Percentiles rank a stretch among this genome's conserved stretches.
These are phyloP conservation scores for Epinotia brunnichana DNA, from an alignment of 2,888 invertebrate genomes.

Conservation along the genomic window DNA sequence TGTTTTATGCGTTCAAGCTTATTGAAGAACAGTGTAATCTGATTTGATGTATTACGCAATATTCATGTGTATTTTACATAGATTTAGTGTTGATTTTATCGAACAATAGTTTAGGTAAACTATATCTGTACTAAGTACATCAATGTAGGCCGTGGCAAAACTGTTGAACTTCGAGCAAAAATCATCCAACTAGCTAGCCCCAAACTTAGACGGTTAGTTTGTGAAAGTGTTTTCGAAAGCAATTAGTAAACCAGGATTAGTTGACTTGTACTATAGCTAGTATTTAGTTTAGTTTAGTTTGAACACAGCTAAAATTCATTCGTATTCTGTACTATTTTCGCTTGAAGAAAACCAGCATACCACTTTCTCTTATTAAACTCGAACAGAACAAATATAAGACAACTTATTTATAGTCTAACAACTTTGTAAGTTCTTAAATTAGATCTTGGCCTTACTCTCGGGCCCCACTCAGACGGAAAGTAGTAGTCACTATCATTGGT, in stretches of 20 bases:
- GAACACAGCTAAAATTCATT: not conserved
- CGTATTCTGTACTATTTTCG: not conserved
- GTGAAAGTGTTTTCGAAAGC: constrained; percentile 18
- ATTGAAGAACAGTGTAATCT: constrained; percentile 3
- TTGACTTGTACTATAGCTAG: not conserved
- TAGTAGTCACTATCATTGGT: not conserved
- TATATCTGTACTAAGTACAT: not conserved
- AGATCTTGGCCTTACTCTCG: not conserved
- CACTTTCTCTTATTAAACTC: not conserved
- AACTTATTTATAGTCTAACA: not conserved
- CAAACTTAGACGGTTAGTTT: constrained; percentile 13
- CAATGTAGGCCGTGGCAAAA: constrained; percentile 5
- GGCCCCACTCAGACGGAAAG: not conserved
- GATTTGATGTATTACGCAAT: not conserved
- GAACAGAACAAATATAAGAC: not conserved
- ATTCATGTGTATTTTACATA: not conserved
- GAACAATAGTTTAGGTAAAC: not conserved
- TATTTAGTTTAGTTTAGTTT: not conserved
- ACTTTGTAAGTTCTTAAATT: not conserved
- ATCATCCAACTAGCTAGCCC: constrained; percentile 9
- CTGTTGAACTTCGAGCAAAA: constrained; percentile 23
- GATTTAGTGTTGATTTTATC: not conserved
- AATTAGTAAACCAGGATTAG: constrained; percentile 18
- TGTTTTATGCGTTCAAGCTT: constrained; percentile 3
- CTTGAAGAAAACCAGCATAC: not conserved